Evolutionary conservation across 2,888 invertebrate genomes (phyloP), one percentile per base, ranked within the genome.

Genomic region (Eristalinus aeneus): DNA sequence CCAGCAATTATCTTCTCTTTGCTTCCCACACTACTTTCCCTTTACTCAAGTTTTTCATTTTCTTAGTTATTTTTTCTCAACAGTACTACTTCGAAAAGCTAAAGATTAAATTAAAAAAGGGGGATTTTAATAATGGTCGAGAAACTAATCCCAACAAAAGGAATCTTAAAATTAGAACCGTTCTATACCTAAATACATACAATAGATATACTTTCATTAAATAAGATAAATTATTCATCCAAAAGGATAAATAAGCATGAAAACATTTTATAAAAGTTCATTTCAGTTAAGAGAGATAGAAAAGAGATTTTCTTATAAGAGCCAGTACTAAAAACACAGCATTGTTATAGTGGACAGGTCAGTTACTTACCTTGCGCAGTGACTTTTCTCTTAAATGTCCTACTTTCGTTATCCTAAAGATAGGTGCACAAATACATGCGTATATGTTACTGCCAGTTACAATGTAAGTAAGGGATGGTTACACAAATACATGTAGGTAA

Each of bases 301-400:
- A 56, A 58, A 68, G 74, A 74, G 74, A 63, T 34, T 0, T 34
- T n/a, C 34, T 23, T 68, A 23, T n/a, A 34, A 63, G 63, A 73
- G 68, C 12, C 64, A 31, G 31, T 12, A 53, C 34, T 53, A 56
- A 68, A 46, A 65, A 58, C 11, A 11, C 67, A 56, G 34, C 23
- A 63, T n/a, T 23, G 32, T 12, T 54, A 63, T 12, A 22, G 56
- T 73, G 75, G 75, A 60, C 81, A 81, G 81, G 81, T 81, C 76
- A 73, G 85, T 73, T 72, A 72, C 58, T 58, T 32, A 36, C 63
- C 68, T 22, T 77, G 81, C 81, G 81, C 85, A 81, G 69, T 27
- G 54, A 20, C 27, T 61, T 76, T 68, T 81, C 85, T 85, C 85
- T 85, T 85, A 85, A 81, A 73, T 73, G 80, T 63, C 72, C 76